Evolutionary conservation across 2,797 vertebrate species (phyloP).

Genomic region (Iguana delicatissima): DNA sequence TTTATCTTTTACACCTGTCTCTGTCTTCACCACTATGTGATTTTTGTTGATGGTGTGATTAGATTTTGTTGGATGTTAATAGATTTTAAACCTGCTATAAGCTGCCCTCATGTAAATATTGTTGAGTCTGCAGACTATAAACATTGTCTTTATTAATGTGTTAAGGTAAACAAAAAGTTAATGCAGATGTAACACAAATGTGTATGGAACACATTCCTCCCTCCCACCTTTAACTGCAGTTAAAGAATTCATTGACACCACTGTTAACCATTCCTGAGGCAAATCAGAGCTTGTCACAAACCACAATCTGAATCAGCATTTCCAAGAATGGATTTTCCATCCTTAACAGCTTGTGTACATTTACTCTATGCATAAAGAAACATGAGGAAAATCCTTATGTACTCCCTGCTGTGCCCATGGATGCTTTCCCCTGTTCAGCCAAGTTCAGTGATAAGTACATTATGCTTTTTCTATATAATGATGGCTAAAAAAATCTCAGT

Average conservation of each 20-base stretch:
- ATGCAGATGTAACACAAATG: neutral
- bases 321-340: neutral
- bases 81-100: neutral
- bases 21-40: neutral
- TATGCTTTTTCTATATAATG: neutral
- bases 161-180: neutral
- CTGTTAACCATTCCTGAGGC: neutral
- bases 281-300: neutral
- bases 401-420: neutral
- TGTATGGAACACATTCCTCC: neutral
- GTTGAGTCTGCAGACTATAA: neutral
- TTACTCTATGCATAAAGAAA: neutral
- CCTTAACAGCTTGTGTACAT: neutral
- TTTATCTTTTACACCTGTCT: neutral
- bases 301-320: neutral
- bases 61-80: neutral
- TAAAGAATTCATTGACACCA: neutral
- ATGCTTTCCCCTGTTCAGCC: neutral
- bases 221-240: neutral
- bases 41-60: neutral
- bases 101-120: neutral
- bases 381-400: neutral
- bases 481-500: neutral
- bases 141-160: neutral
- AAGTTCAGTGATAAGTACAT: neutral